Percentiles rank a stretch among this genome's conserved stretches.
Conservation (phyloP, 2,888 invertebrate species). For the Xanthia icteritia region DNA sequence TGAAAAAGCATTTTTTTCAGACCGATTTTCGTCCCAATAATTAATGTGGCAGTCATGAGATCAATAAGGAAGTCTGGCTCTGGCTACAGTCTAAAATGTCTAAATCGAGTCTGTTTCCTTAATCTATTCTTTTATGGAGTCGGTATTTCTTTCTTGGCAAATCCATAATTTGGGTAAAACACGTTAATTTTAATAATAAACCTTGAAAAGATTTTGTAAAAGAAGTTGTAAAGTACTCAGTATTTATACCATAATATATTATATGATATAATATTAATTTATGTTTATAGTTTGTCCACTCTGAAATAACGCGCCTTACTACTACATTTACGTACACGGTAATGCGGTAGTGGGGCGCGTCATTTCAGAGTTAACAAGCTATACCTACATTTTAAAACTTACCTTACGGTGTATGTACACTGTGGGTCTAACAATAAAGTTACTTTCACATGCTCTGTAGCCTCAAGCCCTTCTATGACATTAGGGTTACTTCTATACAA, state of each 20-base stretch:
- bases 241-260: not conserved
- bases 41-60: not conserved
- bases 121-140: not conserved
- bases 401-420: constrained; percentile 93
- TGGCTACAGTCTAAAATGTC: not conserved
- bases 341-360: too few species aligned
- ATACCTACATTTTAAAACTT: constrained; percentile 52
- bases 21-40: not conserved
- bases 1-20: not conserved
- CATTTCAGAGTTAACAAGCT: too few species aligned
- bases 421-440: constrained; percentile 92
- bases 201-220: not conserved
- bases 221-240: not conserved
- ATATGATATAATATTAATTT: not conserved
- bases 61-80: not conserved
- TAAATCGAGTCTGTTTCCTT: not conserved
- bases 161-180: not conserved
- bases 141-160: not conserved
- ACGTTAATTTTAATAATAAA: not conserved
- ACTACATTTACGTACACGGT: too few species aligned
- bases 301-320: too few species aligned
- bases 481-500: constrained; percentile 89
- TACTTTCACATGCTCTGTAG: constrained; percentile 87
- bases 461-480: constrained; percentile 75
- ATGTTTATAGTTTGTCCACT: too few species aligned